Conservation (phyloP, 1,140 invertebrate genomes). For the Stegodyphus dumicola region DNA sequence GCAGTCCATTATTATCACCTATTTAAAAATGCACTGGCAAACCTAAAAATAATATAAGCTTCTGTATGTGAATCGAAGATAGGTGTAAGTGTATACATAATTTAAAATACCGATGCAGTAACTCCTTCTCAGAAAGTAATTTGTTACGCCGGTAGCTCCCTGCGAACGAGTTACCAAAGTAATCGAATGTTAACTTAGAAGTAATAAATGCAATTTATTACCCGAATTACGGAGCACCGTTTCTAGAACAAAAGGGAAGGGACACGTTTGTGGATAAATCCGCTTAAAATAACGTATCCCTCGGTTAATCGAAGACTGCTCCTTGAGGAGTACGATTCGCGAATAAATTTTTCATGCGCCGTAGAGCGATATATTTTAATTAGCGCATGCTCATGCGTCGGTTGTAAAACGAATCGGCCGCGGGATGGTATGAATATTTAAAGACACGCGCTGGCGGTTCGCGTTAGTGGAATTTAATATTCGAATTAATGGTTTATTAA, state of each 20-base stretch:
- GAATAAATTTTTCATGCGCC: constrained; percentile 54
- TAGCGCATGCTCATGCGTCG: not conserved
- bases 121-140: constrained; percentile 32
- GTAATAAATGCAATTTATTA: constrained; percentile 60
- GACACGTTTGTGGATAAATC: constrained; percentile 16
- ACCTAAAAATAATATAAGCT: not conserved
- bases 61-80: not conserved
- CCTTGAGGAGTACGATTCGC: constrained; percentile 14
- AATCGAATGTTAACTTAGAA: constrained; percentile 56
- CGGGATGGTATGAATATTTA: constrained; percentile 40
- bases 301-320: constrained; percentile 24
- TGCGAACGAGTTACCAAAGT: constrained; percentile 12
- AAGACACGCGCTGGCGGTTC: constrained; percentile 4
- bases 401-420: constrained; percentile 47
- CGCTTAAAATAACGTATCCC: constrained; percentile 42
- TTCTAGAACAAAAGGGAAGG: constrained; percentile 37
- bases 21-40: constrained; percentile 13
- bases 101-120: constrained; percentile 19
- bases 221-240: constrained; percentile 40
- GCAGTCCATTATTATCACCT: constrained; percentile 5
- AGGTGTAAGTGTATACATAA: constrained; percentile 39
- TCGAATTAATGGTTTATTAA: constrained; percentile 59
- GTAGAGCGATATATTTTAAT: constrained; percentile 58
- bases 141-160: constrained; percentile 14
- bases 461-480: constrained; percentile 50